A percentile compares a stretch with the other conserved stretches of the same genome.
These are phyloP conservation scores for Erithacus rubecula DNA, from an alignment of 2,797 vertebrate genomes.

Conservation along the genomic window DNA sequence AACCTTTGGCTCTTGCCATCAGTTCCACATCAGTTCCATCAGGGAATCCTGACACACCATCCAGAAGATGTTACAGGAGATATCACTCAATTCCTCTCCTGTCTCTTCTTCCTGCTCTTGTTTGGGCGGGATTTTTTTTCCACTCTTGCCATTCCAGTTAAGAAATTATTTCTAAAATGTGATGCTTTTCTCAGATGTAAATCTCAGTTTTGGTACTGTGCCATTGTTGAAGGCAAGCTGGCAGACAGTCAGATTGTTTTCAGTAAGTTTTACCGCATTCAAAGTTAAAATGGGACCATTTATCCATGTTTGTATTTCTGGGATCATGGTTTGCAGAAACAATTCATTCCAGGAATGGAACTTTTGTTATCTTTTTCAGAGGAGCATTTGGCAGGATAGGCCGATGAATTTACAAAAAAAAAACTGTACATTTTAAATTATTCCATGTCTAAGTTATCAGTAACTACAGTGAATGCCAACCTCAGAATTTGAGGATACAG, in stretches of 20 bases:
- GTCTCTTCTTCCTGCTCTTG: background rate
- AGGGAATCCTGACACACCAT: background rate
- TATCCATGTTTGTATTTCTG: constrained; percentile 67
- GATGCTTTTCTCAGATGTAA: background rate
- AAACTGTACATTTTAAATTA: background rate
- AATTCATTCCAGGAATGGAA: constrained; percentile 62
- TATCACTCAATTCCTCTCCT: fast-evolving
- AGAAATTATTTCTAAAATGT: constrained; percentile 10
- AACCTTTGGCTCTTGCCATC: background rate
- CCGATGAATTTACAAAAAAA: background rate
- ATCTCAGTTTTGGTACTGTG: constrained; percentile 45
- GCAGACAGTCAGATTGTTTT: constrained; percentile 67
- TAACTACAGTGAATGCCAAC: background rate
- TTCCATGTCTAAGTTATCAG: background rate
- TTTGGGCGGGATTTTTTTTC: background rate
- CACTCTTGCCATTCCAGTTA: constrained; percentile 2
- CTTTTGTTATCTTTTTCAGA: constrained; percentile 56
- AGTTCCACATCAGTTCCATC: too few relatives aligned
- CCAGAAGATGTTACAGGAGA: background rate
- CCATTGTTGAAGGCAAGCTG: constrained; percentile 61
- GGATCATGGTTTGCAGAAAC: constrained; percentile 63
- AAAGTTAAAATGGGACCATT: constrained; percentile 63
- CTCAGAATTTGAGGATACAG: background rate
- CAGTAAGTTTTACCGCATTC: constrained; percentile 53
- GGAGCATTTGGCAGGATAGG: constrained; percentile 38